These are phyloP conservation scores for Gymnoscopelus microlampas DNA, from an alignment of 2,797 vertebrate species.

Conservation along the genomic window DNA sequence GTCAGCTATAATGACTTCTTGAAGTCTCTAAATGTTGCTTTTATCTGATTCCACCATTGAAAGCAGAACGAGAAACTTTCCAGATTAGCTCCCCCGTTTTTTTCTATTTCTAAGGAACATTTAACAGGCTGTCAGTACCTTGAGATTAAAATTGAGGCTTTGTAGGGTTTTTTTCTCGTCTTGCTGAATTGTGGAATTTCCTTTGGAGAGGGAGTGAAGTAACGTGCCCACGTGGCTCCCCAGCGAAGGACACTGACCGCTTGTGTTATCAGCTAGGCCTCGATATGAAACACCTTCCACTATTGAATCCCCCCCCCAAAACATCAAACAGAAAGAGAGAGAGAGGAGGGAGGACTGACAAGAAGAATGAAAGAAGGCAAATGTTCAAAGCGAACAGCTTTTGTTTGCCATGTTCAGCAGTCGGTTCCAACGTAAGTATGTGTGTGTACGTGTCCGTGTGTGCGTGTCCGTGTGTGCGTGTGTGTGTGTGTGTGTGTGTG, in stretches of 20 bases:
- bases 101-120: slow-evolving; percentile 48
- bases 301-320: slow-evolving; percentile 56
- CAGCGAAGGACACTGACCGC: slow-evolving; percentile 69
- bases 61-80: slow-evolving; percentile 21
- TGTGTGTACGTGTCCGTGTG: neutral
- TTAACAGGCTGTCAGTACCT: slow-evolving; percentile 61
- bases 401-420: slow-evolving; percentile 28
- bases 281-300: slow-evolving; percentile 81
- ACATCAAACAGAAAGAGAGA: slow-evolving; percentile 58
- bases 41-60: slow-evolving; percentile 43
- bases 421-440: slow-evolving; percentile 27
- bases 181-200: slow-evolving; percentile 49
- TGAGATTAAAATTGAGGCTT: slow-evolving; percentile 60
- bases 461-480: neutral
- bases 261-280: slow-evolving; percentile 72
- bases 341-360: slow-evolving; percentile 44
- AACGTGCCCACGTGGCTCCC: slow-evolving; percentile 41
- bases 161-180: slow-evolving; percentile 20
- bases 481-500: neutral
- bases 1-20: slow-evolving; percentile 51
- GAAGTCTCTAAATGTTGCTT: slow-evolving; percentile 42
- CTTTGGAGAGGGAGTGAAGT: slow-evolving; percentile 57
- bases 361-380: slow-evolving; percentile 40
- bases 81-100: slow-evolving; percentile 13
- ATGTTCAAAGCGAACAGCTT: slow-evolving; percentile 52